phyloP scores from a whole-genome alignment of 2,888 invertebrate species.

The Dasypogon diadema region DNA sequence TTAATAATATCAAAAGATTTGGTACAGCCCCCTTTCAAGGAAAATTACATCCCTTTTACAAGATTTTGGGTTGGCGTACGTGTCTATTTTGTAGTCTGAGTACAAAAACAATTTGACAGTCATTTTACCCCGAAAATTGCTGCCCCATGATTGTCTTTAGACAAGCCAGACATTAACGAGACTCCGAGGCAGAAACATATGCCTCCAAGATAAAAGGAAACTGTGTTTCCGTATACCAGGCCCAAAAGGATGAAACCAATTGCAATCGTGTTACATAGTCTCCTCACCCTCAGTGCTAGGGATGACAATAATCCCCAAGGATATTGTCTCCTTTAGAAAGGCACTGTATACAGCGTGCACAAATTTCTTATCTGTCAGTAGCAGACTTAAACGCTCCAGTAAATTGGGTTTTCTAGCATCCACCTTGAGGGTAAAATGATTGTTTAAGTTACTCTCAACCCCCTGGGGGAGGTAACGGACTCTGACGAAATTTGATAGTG shows the following conservation, averaged over 20 bases:
- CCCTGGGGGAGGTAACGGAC: constrained; percentile 29
- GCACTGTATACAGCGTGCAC: constrained; percentile 42
- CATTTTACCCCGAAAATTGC: constrained; percentile 31
- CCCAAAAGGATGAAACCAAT: neutral
- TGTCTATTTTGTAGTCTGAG: neutral
- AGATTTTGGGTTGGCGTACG: neutral
- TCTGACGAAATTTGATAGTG: constrained; percentile 33
- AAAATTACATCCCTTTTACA: constrained; percentile 8
- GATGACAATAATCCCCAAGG: constrained; percentile 48
- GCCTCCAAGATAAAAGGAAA: constrained; percentile 14
- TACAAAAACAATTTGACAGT: constrained; percentile 45
- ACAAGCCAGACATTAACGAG: constrained; percentile 37
- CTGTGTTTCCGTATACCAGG: neutral
- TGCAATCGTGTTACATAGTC: neutral
- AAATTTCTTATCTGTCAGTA: constrained; percentile 49
- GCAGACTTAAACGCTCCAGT: constrained; percentile 24
- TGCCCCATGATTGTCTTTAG: constrained; percentile 27
- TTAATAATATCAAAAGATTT: neutral
- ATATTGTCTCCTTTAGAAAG: constrained; percentile 35
- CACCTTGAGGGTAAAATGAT: constrained; percentile 22
- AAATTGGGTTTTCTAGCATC: constrained; percentile 20
- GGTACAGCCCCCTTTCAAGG: neutral
- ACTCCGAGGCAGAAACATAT: constrained; percentile 26
- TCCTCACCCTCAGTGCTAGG: constrained; percentile 2
- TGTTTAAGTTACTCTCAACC: constrained; percentile 15